Conservation (phyloP, 2,888 invertebrate species). For the Drosophila affinis region DNA sequence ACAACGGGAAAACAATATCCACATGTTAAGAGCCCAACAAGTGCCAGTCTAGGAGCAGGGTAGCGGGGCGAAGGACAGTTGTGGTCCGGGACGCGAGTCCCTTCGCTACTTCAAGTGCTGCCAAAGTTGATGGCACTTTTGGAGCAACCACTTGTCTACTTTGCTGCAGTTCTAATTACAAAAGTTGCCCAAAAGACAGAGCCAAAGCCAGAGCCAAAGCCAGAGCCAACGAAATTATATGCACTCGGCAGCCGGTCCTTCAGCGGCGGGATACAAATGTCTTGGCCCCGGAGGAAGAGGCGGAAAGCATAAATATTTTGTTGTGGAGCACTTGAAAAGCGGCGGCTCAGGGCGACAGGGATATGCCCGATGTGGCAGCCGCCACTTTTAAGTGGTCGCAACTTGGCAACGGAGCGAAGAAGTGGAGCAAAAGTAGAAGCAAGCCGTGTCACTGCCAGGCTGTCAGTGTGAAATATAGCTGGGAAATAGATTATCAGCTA, state of each 20-base stretch:
- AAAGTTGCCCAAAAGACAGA: constrained; percentile 58
- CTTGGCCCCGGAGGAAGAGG: constrained; percentile 13
- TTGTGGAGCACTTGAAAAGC: constrained; percentile 15
- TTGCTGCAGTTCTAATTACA: constrained; percentile 68
- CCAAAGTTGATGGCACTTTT: constrained; percentile 44
- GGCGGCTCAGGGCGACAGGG: neutral
- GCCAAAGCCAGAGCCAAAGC: constrained; percentile 2
- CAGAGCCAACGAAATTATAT: constrained; percentile 56
- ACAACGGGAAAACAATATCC: constrained; percentile 36
- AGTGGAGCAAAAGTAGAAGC: neutral
- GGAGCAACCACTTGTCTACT: constrained; percentile 54
- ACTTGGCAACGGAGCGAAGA: neutral
- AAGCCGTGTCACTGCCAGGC: constrained; percentile 33
- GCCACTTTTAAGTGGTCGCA: constrained; percentile 15
- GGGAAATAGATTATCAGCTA: constrained; percentile 37
- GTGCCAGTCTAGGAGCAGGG: constrained; percentile 31
- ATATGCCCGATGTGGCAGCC: neutral
- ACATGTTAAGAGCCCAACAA: constrained; percentile 49
- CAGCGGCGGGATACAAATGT: constrained; percentile 8
- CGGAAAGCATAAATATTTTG: constrained; percentile 38
- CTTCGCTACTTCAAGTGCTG: constrained; percentile 27
- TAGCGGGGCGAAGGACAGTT: neutral
- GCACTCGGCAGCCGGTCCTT: constrained; percentile 45
- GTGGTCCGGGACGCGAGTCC: constrained; percentile 7
- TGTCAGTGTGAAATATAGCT: constrained; percentile 42